A percentile compares a stretch with the other conserved stretches of the same genome.
These are phyloP conservation scores for Cygnus olor DNA, from an alignment of 2,797 vertebrate genomes.

Conservation along the genomic window DNA sequence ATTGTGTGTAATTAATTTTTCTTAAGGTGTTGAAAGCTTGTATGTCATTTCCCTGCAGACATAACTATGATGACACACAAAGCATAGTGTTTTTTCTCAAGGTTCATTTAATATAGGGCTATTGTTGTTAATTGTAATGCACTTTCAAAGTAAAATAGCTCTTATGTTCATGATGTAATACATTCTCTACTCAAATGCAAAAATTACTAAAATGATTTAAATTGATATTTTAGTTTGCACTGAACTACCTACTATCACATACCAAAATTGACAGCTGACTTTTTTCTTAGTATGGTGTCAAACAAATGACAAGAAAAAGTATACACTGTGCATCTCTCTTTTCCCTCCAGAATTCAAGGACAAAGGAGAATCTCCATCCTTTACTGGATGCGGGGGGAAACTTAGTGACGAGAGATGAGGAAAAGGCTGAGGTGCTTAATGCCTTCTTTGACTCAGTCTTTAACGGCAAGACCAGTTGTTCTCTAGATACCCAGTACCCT, in stretches of 20 bases:
- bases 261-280: slow-evolving; percentile 8
- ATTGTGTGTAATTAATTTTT: slow-evolving; percentile 57
- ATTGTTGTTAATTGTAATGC: slow-evolving; percentile 42
- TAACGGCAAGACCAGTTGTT: no score
- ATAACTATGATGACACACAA: slow-evolving; percentile 20
- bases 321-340: background rate
- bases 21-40: slow-evolving; percentile 66
- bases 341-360: background rate
- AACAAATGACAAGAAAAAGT: background rate
- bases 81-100: slow-evolving; percentile 17
- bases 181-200: slow-evolving; percentile 24
- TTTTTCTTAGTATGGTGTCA: background rate
- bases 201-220: slow-evolving; percentile 50
- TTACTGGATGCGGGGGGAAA: no score
- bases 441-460: no score
- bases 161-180: slow-evolving; percentile 39
- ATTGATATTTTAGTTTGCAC: slow-evolving; percentile 37
- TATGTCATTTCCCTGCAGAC: slow-evolving; percentile 30
- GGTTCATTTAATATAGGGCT: slow-evolving; percentile 40
- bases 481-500: no score
- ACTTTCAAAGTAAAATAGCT: slow-evolving; percentile 53
- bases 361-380: no score
- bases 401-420: no score
- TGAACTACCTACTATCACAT: slow-evolving; percentile 15
- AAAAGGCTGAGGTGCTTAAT: no score